Base-by-base conservation (phyloP, 2,888 invertebrate species). In the Luperina nickerlii region DNA sequence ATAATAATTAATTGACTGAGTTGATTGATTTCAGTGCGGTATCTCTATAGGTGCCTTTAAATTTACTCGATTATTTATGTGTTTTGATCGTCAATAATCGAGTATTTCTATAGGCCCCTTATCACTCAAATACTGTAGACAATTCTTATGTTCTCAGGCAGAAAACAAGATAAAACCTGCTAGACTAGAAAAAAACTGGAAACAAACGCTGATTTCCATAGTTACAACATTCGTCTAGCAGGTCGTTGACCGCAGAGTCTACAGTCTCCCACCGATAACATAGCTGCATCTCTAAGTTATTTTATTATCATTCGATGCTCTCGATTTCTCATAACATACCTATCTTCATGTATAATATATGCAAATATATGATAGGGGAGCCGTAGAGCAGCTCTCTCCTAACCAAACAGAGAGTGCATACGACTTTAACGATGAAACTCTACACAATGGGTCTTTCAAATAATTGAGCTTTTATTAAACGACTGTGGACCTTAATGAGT, bases 391-490 rank as follows among this genome's bases (percentile, higher is more conserved):
- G 81, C 90, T 89, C 89, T 89, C 89, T 89, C 89, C 57, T 73
- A 89, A 83, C 54, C 86, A 88, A 89, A 89, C 89, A 87, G 38
- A 77, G 78, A 72, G 76, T 74, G 77, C 76, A 73, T 76, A 76
- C 76, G 75, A 69, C 62, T 87, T 86, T 84, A 85, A 87, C 88
- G 82, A 85, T 81, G 83, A 77, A 81, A 86, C 86, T 88, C 73
- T 18, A 84, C 79, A 87, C 83, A 88, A 88, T 88, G 80, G 81
- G 48, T 42, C 79, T 79, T 85, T 82, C 67, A 85, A 84, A 82
- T 87, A 73, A 82, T 83, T 83, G 78, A 87, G 74, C n/a, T n/a
- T 62, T 11, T 51, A 51, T 27, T 62, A 75, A 11, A 69, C 68
- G 62, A 84, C 1, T 81, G 69, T 84, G n/a, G 32, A 84, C 88